phyloP scores from a whole-genome alignment of 1,140 invertebrate species.

The Drosophila paulistorum region DNA sequence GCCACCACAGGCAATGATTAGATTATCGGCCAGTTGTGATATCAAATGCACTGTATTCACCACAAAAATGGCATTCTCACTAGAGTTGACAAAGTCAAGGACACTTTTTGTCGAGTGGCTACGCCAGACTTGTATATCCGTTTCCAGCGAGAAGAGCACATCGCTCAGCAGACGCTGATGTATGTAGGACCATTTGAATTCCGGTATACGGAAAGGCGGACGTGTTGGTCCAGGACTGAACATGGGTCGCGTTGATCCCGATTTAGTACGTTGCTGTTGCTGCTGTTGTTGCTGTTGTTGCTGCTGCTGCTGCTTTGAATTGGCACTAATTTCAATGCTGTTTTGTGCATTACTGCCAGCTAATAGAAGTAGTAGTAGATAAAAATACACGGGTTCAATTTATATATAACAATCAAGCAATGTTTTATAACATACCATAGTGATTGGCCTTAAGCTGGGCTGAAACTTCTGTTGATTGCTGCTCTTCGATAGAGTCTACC shows the following conservation, averaged over 20 bases:
- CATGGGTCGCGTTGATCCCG: slow-evolving; percentile 89
- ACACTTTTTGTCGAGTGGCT: slow-evolving; percentile 98
- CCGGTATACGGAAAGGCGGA: slow-evolving; percentile 98
- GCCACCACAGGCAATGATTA: slow-evolving; percentile 99
- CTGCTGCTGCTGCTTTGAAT: slow-evolving; percentile 17
- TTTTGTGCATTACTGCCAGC: not conserved
- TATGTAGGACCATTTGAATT: slow-evolving; percentile 99
- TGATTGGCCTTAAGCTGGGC: slow-evolving; percentile 87
- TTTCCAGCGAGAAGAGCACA: slow-evolving; percentile 98
- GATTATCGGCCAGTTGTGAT: slow-evolving; percentile 98
- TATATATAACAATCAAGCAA: no score
- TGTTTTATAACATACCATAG: slow-evolving; percentile 86
- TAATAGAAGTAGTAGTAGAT: not conserved
- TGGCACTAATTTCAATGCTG: slow-evolving; percentile 18
- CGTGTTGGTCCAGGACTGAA: slow-evolving; percentile 97
- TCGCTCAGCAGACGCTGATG: slow-evolving; percentile 98
- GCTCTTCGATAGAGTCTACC: slow-evolving; percentile 25
- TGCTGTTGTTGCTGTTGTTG: slow-evolving; percentile 77
- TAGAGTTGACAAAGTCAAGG: slow-evolving; percentile 98
- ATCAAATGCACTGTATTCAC: slow-evolving; percentile 99
- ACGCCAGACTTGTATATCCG: slow-evolving; percentile 95
- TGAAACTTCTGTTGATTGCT: slow-evolving; percentile 85
- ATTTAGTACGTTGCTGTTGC: slow-evolving; percentile 84
- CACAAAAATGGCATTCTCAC: slow-evolving; percentile 99
- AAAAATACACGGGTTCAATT: no score